Base-by-base conservation (phyloP, 2,113 vertebrate species). In the Callospermophilus lateralis region DNA sequence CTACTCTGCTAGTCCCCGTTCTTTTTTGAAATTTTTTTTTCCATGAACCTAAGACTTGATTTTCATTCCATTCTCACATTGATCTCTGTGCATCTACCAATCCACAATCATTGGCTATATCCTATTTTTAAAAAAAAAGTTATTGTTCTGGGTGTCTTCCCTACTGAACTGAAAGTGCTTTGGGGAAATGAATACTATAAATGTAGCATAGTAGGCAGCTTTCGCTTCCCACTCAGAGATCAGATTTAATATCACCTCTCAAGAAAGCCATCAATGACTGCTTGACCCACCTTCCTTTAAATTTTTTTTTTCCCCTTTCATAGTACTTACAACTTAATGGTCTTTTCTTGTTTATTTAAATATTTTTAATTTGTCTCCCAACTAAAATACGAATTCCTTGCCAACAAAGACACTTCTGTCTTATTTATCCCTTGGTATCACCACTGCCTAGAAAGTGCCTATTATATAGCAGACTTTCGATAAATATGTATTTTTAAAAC, bases 321-420 rank as follows among this genome's bases (percentile, higher is more conserved):
- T 30, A 6, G 2, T 2, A 37, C 10, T 85, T 73, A 22, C 1
- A 5, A 2, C 1, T 51, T 68, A 16, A 15, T 77, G 19, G 0
- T 55, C 32, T 89, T 70, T 88, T 67, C 70, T 90, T 61, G 0
- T 72, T 84, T 84, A 26, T n/a, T 63, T 76, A 51, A 1, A 2
- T 37, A 15, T 86, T 39, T 83, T 4, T n/a, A 80, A 61, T 51
- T 88, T 61, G 2, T 72, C 19, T 89, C 24, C 5, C 9, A 4
- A 58, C n/a, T 51, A 86, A 76, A 91, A 51, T 67, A 55, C 10
- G 37, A 45, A 74, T 22, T 70, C 39, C 39, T 77, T 53, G 39
- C 73, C 37, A 77, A 10, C 58, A 93, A 51, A 73, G 24, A 45
- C 8, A 3, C 30, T 84, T 61, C 39, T 94, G 7, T 8, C 5